Percentiles rank a stretch among this genome's conserved stretches.
phyloP scores from a whole-genome alignment of 2,797 vertebrate genomes.

The Melanotaenia nigrans region DNA sequence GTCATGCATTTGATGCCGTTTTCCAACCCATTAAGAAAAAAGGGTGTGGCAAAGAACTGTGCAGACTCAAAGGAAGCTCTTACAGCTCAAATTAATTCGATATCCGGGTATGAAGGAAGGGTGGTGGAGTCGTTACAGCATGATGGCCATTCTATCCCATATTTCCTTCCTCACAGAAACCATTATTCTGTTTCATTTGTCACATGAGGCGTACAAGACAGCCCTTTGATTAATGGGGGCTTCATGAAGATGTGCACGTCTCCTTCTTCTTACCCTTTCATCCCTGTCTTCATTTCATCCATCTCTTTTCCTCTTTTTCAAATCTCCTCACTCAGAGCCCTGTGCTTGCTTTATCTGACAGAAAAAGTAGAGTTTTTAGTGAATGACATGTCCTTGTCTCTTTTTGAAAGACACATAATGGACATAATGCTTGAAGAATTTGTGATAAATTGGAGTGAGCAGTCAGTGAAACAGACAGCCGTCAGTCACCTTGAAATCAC shows the following conservation, averaged over 20 bases:
- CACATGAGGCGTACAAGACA: slow-evolving; percentile 67
- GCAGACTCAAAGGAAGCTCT: slow-evolving; percentile 34
- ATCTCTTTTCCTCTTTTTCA: slow-evolving; percentile 23
- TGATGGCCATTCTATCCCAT: slow-evolving; percentile 43
- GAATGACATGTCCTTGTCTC: slow-evolving; percentile 65
- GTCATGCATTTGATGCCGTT: slow-evolving; percentile 29
- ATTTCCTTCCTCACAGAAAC: slow-evolving; percentile 70
- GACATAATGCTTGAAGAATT: slow-evolving; percentile 46
- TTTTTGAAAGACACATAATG: slow-evolving; percentile 63
- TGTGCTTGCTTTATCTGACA: slow-evolving; percentile 47
- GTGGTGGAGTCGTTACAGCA: slow-evolving; percentile 30
- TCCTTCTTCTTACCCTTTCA: slow-evolving; percentile 36
- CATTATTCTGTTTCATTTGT: slow-evolving; percentile 82
- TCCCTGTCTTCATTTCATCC: slow-evolving; percentile 50
- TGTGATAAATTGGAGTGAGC: slow-evolving; percentile 57
- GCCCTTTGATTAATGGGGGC: slow-evolving; percentile 74
- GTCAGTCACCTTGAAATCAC: slow-evolving; percentile 33
- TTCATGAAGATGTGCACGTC: slow-evolving; percentile 68
- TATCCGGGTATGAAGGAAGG: slow-evolving; percentile 41
- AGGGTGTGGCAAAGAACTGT: slow-evolving; percentile 29
- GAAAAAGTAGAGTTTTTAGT: slow-evolving; percentile 58
- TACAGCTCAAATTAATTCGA: slow-evolving; percentile 58
- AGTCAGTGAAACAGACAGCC: slow-evolving; percentile 50
- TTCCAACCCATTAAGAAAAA: slow-evolving; percentile 46
- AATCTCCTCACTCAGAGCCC: slow-evolving; percentile 28